A percentile compares a stretch with the other conserved stretches of the same genome.
phyloP scores from a whole-genome alignment of 2,888 invertebrate species.

The Apamea sordens region DNA sequence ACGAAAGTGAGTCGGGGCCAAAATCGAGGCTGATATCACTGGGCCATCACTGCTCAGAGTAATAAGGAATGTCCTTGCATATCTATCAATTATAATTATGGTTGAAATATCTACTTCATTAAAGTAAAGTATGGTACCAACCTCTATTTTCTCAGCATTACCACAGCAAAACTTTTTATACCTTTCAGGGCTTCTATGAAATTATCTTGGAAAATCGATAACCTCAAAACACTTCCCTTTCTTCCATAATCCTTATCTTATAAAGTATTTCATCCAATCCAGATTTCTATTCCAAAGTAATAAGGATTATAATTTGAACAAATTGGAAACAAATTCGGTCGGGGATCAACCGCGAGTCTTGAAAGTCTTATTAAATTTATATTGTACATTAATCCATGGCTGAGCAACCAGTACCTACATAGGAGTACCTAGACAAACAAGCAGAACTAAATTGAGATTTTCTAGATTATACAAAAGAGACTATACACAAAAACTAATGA shows the following conservation, averaged over 20 bases:
- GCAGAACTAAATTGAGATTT: background rate
- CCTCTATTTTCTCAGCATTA: background rate
- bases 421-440: background rate
- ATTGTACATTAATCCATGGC: conserved; percentile 46
- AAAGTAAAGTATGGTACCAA: background rate
- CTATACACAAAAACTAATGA: background rate
- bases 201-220: conserved; percentile 21
- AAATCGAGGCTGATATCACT: no score
- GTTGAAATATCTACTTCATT: background rate
- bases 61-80: background rate
- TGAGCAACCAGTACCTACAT: background rate
- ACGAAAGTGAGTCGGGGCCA: no score
- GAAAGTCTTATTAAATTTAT: conserved; percentile 49
- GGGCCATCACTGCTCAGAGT: no score
- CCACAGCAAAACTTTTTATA: background rate
- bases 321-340: conserved; percentile 52
- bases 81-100: background rate
- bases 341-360: conserved; percentile 39
- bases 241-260: conserved; percentile 17
- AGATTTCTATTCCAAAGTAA: conserved; percentile 34
- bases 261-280: conserved; percentile 26
- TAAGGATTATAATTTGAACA: conserved; percentile 42
- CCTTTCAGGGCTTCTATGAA: background rate
- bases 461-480: background rate
- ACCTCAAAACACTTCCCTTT: background rate